Percentiles rank a stretch among this genome's conserved stretches.
Evolutionary conservation across 1,140 invertebrate genomes (phyloP).

Genomic region (Brachionus manjavacas): DNA sequence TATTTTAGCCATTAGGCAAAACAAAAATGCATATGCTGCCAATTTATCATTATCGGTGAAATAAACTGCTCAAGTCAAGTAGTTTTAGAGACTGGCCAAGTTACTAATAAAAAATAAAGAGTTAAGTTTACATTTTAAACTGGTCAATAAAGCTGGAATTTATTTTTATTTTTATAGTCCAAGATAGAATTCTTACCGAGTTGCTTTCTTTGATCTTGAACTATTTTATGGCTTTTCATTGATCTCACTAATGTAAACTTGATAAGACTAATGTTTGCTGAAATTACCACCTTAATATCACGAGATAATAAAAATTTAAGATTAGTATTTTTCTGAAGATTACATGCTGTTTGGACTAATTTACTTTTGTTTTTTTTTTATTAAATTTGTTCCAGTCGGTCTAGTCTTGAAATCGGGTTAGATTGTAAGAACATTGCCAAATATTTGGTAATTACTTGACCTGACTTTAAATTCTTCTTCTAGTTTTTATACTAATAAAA

Average conservation of each 20-base stretch:
- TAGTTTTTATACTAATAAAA: too few species aligned
- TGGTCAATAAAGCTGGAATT: not conserved
- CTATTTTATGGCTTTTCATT: not conserved
- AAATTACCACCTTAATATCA: conserved; percentile 4
- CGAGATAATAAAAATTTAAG: not conserved
- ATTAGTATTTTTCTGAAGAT: not conserved
- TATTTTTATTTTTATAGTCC: conserved; percentile 1
- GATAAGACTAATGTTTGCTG: not conserved
- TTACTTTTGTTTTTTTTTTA: not conserved
- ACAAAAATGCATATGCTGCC: not conserved
- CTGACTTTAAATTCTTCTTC: not conserved
- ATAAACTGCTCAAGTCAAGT: not conserved
- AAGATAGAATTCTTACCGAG: not conserved
- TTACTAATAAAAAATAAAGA: not conserved
- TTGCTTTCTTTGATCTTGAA: not conserved
- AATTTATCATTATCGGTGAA: not conserved
- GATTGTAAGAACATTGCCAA: not conserved
- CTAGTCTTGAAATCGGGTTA: not conserved
- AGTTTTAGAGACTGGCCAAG: not conserved
- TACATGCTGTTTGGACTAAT: not conserved
- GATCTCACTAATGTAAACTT: not conserved
- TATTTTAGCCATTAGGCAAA: not conserved
- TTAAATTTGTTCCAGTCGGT: not conserved
- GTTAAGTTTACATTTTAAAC: not conserved
- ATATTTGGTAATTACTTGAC: not conserved